Evolutionary conservation across 1,140 invertebrate species (phyloP).

Genomic region (Propsilocerus akamusi): DNA sequence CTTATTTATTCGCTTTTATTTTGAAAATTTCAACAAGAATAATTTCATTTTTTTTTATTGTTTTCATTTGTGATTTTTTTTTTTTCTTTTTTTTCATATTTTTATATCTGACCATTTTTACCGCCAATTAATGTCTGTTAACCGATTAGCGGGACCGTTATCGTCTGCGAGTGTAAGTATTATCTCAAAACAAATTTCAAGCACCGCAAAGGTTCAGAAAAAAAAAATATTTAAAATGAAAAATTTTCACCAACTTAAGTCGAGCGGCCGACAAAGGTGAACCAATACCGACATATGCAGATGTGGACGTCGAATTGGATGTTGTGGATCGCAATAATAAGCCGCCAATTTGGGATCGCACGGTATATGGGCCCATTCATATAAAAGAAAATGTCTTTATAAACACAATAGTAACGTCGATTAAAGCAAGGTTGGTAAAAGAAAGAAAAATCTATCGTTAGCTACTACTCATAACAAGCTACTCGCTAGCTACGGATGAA

Average conservation of each 20-base stretch:
- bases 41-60: conserved; percentile 11
- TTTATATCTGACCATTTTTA: conserved; percentile 50
- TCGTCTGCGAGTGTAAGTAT: too few species aligned
- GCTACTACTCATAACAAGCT: neutral
- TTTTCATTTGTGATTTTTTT: conserved; percentile 13
- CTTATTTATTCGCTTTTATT: neutral
- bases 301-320: conserved; percentile 91
- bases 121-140: conserved; percentile 20
- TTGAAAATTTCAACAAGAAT: conserved; percentile 10
- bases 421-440: conserved; percentile 93
- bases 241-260: conserved; percentile 56
- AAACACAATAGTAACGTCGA: conserved; percentile 88
- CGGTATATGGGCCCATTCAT: conserved; percentile 85
- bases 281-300: conserved; percentile 66
- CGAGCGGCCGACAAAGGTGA: conserved; percentile 80
- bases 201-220: neutral
- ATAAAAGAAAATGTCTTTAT: conserved; percentile 96
- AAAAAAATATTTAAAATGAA: neutral
- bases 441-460: conserved; percentile 26
- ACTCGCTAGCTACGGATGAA: neutral
- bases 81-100: conserved; percentile 53
- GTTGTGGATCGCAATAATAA: conserved; percentile 96
- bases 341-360: conserved; percentile 85
- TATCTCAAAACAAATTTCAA: neutral
- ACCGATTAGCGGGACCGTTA: too few species aligned